phyloP scores from a whole-genome alignment of 2,797 vertebrate species.

The Orestias chungarensis region DNA sequence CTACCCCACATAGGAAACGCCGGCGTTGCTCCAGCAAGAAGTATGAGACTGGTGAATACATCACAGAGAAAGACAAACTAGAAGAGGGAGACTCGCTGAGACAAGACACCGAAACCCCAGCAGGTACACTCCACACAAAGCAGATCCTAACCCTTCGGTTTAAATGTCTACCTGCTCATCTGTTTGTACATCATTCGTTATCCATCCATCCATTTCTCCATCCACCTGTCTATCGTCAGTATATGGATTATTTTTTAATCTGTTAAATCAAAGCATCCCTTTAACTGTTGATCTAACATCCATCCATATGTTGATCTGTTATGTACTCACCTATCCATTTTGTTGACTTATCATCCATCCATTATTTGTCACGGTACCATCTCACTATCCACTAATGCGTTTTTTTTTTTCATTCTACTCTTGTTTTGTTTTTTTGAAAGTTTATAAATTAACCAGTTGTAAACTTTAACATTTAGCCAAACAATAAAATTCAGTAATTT shows the following conservation, averaged over 20 bases:
- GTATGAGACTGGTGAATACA: constrained; percentile 94
- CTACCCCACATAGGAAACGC: constrained; percentile 86
- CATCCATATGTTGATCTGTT: background rate
- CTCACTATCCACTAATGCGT: no score
- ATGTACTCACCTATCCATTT: background rate
- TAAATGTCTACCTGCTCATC: background rate
- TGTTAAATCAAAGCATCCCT: no score
- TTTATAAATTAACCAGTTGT: background rate
- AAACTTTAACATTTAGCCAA: background rate
- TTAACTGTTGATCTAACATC: no score
- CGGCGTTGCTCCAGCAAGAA: constrained; percentile 91
- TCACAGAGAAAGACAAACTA: constrained; percentile 90
- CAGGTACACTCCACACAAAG: constrained; percentile 58
- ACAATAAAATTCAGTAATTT: background rate
- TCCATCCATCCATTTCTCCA: no score
- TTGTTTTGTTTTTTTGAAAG: background rate
- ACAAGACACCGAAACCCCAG: constrained; percentile 44
- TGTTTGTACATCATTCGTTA: background rate
- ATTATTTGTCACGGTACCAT: no score
- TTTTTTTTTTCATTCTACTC: background rate
- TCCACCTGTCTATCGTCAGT: no score
- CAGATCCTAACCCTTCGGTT: background rate
- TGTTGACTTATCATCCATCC: no score
- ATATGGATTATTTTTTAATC: no score
- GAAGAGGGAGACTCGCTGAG: constrained; percentile 69